Evolutionary conservation across 2,113 vertebrate species (phyloP).

Genomic region (Anguilla japonica): DNA sequence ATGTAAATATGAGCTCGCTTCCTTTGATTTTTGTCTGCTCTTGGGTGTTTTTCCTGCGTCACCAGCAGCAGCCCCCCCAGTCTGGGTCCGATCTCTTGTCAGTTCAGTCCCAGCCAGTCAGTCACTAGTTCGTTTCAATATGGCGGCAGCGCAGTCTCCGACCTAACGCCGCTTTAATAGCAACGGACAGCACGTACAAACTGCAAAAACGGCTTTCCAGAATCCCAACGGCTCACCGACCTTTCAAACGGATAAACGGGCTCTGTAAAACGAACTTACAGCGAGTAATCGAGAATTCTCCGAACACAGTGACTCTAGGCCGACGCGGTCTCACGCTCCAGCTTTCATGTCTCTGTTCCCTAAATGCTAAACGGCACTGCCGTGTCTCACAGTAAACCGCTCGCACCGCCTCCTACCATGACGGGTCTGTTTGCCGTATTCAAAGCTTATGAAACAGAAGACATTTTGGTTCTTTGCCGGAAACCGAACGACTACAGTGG

Average conservation of each 20-base stretch:
- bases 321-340: constrained; percentile 24
- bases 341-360: constrained; percentile 9
- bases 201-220: constrained; percentile 29
- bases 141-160: constrained; percentile 68
- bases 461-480: constrained; percentile 29
- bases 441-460: constrained; percentile 33
- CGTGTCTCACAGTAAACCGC: background rate
- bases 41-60: constrained; percentile 88
- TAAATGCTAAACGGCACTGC: constrained; percentile 12
- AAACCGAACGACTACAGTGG: background rate
- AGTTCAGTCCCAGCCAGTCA: constrained; percentile 57
- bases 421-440: constrained; percentile 24
- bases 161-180: constrained; percentile 39
- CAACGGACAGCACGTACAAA: constrained; percentile 35
- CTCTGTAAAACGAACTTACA: background rate
- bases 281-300: background rate
- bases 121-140: constrained; percentile 69
- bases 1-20: constrained; percentile 54
- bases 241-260: background rate
- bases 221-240: constrained; percentile 37
- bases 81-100: constrained; percentile 67
- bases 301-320: constrained; percentile 19
- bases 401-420: constrained; percentile 29
- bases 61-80: constrained; percentile 71
- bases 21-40: constrained; percentile 63